phyloP scores from a whole-genome alignment of 2,888 invertebrate species.

The Ypsolopha scabrella region DNA sequence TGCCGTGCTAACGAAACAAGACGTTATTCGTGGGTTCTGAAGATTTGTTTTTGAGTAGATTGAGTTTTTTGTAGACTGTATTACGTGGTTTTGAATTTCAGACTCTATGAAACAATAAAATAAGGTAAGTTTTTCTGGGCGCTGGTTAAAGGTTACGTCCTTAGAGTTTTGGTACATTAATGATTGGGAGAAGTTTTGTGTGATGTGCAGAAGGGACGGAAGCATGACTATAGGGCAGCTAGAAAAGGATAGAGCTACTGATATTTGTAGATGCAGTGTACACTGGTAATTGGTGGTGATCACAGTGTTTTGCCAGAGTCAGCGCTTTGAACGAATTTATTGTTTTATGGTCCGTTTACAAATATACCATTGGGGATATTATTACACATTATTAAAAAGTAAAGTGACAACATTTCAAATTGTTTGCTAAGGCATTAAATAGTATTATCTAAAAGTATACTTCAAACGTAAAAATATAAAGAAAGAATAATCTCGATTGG shows the following conservation, averaged over 20 bases:
- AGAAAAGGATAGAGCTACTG: slow-evolving; percentile 20
- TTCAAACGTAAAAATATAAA: too few species aligned
- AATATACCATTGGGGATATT: too few species aligned
- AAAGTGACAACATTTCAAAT: too few species aligned
- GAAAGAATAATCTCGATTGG: too few species aligned
- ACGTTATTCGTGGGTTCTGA: neutral
- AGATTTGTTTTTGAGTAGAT: neutral
- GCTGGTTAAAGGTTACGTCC: slow-evolving; percentile 5
- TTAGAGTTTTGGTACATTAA: slow-evolving; percentile 15
- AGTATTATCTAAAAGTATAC: too few species aligned
- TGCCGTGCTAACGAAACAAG: neutral
- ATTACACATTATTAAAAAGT: too few species aligned
- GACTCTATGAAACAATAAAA: neutral
- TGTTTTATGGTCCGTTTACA: slow-evolving; percentile 43
- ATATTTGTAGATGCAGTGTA: slow-evolving; percentile 48
- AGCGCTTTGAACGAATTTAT: slow-evolving; percentile 53
- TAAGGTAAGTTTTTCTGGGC: neutral
- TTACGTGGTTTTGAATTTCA: neutral
- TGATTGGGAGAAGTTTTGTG: slow-evolving; percentile 48
- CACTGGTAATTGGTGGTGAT: slow-evolving; percentile 65
- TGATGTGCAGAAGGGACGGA: slow-evolving; percentile 21
- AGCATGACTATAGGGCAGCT: slow-evolving; percentile 11
- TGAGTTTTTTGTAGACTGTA: neutral
- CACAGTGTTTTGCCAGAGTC: slow-evolving; percentile 61
- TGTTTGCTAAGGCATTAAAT: too few species aligned